Conservation (phyloP, 2,113 vertebrate genomes). For the Pyrgilauda ruficollis region DNA sequence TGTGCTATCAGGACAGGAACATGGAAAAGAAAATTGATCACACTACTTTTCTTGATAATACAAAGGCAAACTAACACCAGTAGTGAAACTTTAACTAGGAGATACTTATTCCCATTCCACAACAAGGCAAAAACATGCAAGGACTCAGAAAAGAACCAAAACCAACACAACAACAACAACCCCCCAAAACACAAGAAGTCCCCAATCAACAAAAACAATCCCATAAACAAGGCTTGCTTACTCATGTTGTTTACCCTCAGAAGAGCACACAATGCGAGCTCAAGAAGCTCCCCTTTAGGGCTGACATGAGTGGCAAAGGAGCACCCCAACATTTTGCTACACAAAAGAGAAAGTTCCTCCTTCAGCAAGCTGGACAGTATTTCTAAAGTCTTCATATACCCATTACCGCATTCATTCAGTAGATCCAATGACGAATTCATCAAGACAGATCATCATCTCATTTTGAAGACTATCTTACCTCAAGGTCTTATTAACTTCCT, state of each 20-base stretch:
- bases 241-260: neutral
- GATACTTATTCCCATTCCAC: neutral
- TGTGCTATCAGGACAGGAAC: neutral
- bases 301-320: neutral
- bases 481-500: neutral
- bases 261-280: rapidly evolving
- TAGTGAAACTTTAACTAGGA: neutral
- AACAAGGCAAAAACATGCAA: neutral
- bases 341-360: neutral
- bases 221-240: neutral
- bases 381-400: neutral
- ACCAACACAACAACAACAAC: neutral
- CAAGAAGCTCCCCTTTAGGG: neutral
- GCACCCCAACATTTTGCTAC: neutral
- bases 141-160: neutral
- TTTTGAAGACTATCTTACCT: neutral
- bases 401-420: neutral
- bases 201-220: neutral
- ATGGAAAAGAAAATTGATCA: neutral
- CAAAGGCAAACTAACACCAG: neutral
- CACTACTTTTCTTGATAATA: neutral
- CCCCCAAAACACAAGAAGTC: neutral
- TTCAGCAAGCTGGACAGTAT: neutral
- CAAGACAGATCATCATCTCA: neutral
- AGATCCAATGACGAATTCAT: neutral